Evolutionary conservation across 2,888 invertebrate species (phyloP).

Genomic region (Drosophila robusta): DNA sequence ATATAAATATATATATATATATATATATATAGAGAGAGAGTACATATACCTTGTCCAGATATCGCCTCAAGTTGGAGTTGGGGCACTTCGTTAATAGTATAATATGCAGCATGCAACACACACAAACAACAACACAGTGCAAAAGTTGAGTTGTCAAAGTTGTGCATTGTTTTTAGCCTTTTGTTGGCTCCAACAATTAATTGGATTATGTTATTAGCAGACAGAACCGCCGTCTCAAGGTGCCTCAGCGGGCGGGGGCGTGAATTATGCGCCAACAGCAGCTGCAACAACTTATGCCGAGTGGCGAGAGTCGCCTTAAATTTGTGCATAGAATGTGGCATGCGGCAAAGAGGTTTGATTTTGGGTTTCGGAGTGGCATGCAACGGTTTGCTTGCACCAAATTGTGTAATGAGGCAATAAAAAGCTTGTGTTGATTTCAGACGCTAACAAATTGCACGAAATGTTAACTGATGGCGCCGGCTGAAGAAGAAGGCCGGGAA

Average conservation of each 20-base stretch:
- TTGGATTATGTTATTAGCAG: constrained; percentile 66
- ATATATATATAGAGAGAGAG: neutral
- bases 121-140: neutral
- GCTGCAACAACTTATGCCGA: neutral
- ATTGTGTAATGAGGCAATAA: constrained; percentile 73
- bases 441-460: constrained; percentile 64
- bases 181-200: constrained; percentile 44
- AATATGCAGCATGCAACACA: constrained; percentile 23
- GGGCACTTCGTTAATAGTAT: constrained; percentile 9
- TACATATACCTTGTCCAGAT: constrained; percentile 14
- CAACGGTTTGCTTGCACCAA: constrained; percentile 36
- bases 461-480: constrained; percentile 14
- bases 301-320: constrained; percentile 22
- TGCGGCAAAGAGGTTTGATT: neutral
- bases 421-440: constrained; percentile 56
- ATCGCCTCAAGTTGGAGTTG: constrained; percentile 12
- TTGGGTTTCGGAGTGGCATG: constrained; percentile 6
- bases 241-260: no score
- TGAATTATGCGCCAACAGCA: constrained; percentile 9
- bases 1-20: neutral
- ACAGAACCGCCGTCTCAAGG: constrained; percentile 3
- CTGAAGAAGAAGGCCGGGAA: neutral
- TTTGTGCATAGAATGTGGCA: constrained; percentile 12
- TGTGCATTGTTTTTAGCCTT: constrained; percentile 23
- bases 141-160: constrained; percentile 24